Base-by-base conservation (phyloP, 2,113 vertebrate species). In the Taurulus bubalis region DNA sequence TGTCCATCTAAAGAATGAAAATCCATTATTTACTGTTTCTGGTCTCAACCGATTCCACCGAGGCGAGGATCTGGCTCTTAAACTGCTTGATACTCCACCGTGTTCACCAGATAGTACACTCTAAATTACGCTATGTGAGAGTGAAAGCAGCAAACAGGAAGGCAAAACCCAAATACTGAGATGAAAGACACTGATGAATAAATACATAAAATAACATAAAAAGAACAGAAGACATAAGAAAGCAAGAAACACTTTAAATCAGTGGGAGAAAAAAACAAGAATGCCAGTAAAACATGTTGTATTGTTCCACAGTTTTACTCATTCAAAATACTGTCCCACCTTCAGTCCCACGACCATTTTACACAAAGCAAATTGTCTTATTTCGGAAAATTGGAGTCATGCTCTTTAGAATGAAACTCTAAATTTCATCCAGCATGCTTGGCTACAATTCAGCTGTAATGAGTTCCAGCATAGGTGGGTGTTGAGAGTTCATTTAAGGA, bases 331-430 rank as follows among this genome's bases (percentile, higher is more conserved):
- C 67, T 16, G 60, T 60, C 65, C 80, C 49, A 42, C 75, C 49
- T 59, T 73, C 22, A 76, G 10, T 28, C 15, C 11, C 12, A 3
- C 49, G 2, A 32, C 8, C 75, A 11, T 82, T 80, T 47, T 67
- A 72, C 77, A 66, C n/a, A 49, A 62, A 67, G 65, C 5, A 28
- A 15, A 55, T 67, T 53, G 18, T 75, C 20, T 66, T 34, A 62
- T 58, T 74, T 38, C 42, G 62, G 85, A 84, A 89, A 89, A 87
- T 65, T 75, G 20, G n/a, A 83, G 84, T 90, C 75, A 64, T 62
- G 26, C 64, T 53, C 59, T 79, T 71, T 45, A 40, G 6, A 79
- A 76, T 42, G 47, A 80, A 87, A 15, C 45, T 32, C 15, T 65
- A 65, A 62, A 80, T 80, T 78, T 18, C 36, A 83, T 59, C 68